A percentile compares a stretch with the other conserved stretches of the same genome.
Evolutionary conservation across 2,888 invertebrate species (phyloP).

Genomic region (Alitta virens): DNA sequence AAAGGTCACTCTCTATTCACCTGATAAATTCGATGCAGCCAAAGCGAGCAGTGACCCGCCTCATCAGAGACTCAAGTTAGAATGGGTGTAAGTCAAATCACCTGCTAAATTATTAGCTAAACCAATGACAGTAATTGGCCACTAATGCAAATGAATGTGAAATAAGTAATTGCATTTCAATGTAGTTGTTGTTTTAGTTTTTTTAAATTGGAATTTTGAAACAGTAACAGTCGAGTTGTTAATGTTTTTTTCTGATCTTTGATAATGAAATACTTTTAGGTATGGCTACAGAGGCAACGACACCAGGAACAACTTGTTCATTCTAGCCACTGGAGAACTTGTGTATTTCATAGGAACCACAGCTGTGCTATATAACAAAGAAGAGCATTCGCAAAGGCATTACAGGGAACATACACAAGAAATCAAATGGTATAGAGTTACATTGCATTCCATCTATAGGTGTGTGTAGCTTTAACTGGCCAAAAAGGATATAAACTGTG

Average conservation of each 20-base stretch:
- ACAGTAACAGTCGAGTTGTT: too few relatives aligned
- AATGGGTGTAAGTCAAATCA: slow-evolving; percentile 54
- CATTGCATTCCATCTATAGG: too few relatives aligned
- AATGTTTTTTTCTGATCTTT: too few relatives aligned
- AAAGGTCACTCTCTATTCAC: slow-evolving; percentile 18
- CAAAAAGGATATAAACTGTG: too few relatives aligned
- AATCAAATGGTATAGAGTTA: slow-evolving; percentile 48
- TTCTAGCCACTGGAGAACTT: slow-evolving; percentile 43
- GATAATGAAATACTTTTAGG: too few relatives aligned
- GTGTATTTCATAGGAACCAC: slow-evolving; percentile 47
- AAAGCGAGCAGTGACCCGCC: slow-evolving; percentile 38
- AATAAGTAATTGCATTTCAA: not conserved
- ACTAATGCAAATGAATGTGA: not conserved
- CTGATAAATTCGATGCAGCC: slow-evolving; percentile 19
- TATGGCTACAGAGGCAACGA: slow-evolving; percentile 54
- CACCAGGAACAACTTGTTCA: slow-evolving; percentile 43
- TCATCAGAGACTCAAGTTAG: slow-evolving; percentile 39
- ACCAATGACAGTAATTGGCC: too few relatives aligned
- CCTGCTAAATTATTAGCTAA: too few relatives aligned
- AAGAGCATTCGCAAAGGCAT: slow-evolving; percentile 43
- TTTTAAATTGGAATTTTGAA: too few relatives aligned
- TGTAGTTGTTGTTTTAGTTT: too few relatives aligned
- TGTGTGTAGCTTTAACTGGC: too few relatives aligned
- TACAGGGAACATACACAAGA: slow-evolving; percentile 51
- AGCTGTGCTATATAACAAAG: slow-evolving; percentile 41